Evolutionary conservation across 2,888 invertebrate genomes (phyloP), one percentile per base, ranked within the genome.

Genomic region (Macaria notata): DNA sequence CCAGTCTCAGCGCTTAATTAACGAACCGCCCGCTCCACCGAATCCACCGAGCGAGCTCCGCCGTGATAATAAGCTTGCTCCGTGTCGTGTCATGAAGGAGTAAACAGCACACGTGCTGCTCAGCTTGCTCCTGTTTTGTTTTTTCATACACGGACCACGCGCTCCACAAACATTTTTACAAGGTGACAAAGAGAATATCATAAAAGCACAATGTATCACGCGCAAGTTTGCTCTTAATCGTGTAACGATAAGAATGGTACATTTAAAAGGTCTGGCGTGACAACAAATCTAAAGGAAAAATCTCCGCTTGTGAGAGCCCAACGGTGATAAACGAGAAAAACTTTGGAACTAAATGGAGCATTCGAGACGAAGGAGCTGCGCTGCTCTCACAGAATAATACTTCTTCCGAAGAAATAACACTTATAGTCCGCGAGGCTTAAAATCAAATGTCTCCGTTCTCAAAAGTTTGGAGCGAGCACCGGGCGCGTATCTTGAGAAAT

Each of bases 201-300:
- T 19, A 54, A 36, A 56, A 61, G 49, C 41, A 33, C 39, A 57
- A 67, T 63, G 62, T 63, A 78, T 78, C 72, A 80, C 75, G 81
- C 83, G 78, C 78, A 84, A 84, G 81, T 81, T 81, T 75, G 68
- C 79, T 79, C 79, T 85, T 86, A 87, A 89, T 89, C 87, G 83
- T 82, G 79, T 74, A 68, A 78, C 86, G 90, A 90, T 88, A 88
- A 90, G 88, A 85, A 86, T 84, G 83, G 86, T 88, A 90, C 91
- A 91, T 92, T 92, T 91, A 91, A 90, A 91, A 90, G 88, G 91
- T 90, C 89, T 89, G 92, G 90, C 90, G 88, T 90, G 91, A 91
- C 91, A 91, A 92, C 91, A 92, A 92, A 92, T 91, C 90, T 92
- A 89, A 87, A 88, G 89, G 90, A 90, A 91, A 92, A 90, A 91